phyloP scores from a whole-genome alignment of 2,797 vertebrate genomes.

The Enteromius paludinosus region DNA sequence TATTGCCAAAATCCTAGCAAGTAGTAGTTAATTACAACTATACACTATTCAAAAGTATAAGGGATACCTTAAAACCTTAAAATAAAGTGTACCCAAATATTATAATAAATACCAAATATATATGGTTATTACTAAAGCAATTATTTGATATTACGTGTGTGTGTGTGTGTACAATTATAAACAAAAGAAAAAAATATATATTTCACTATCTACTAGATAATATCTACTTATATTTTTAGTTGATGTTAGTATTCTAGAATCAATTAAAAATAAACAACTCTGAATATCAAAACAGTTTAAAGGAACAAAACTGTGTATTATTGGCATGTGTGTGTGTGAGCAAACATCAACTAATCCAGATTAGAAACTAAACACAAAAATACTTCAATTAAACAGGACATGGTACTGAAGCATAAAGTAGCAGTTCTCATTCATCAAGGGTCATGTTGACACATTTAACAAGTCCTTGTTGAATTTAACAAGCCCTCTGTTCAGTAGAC shows the following conservation, averaged over 20 bases:
- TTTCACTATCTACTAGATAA: too few species aligned
- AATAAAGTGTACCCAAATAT: too few species aligned
- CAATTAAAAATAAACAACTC: neutral
- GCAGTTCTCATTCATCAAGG: constrained; percentile 37
- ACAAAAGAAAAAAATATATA: too few species aligned
- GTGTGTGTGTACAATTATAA: neutral
- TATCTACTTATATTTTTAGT: neutral
- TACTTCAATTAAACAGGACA: constrained; percentile 16
- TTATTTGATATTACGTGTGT: neutral
- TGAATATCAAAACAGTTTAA: neutral
- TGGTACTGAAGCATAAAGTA: constrained; percentile 24
- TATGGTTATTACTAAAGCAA: neutral
- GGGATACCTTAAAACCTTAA: too few species aligned
- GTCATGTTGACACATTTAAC: constrained; percentile 59
- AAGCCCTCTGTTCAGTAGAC: constrained; percentile 56
- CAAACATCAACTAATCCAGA: constrained; percentile 1
- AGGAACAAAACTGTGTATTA: neutral
- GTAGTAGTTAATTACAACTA: too few species aligned
- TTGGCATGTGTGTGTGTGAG: neutral
- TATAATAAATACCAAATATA: too few species aligned
- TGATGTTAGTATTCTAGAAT: neutral
- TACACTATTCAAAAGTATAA: too few species aligned
- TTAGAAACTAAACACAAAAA: neutral
- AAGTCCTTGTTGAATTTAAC: constrained; percentile 61
- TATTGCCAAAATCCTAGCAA: too few species aligned